Evolutionary conservation across 2,888 invertebrate genomes (phyloP), one percentile per base, ranked within the genome.

Genomic region (Meloe dianella): DNA sequence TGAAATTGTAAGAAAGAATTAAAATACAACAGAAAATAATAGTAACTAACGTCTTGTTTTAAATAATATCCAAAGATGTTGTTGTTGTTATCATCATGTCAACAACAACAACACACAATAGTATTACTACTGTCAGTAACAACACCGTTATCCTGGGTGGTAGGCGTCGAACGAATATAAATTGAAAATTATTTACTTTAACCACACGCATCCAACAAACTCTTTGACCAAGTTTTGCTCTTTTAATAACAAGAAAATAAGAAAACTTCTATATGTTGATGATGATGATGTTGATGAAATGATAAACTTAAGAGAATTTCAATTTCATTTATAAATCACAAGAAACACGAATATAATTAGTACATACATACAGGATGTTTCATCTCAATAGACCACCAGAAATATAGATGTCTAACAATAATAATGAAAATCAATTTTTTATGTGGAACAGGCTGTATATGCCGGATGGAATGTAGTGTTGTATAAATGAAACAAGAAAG

Each of bases 111-210:
- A 47, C 47, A n/a, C n/a, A n/a, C n/a, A n/a, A n/a, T n/a, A n/a
- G n/a, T n/a, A 47, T 47, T 47, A 20, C 20, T 47, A 17, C 47
- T 47, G 47, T 47, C 47, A 47, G 17, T 20, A n/a, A 20, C 47
- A 17, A 47, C 1, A 17, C 47, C 47, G 20, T 20, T 17, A 20
- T 47, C 20, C 4, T 22, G 60, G 47, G n/a, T n/a, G n/a, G n/a
- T n/a, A n/a, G 17, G 12, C 58, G 9, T 58, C n/a, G 14, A 58
- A 58, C 24, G 66, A 66, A 66, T 66, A 66, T 66, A 66, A 60
- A 66, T 66, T 66, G 63, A 63, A 66, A 66, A 66, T 66, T 66
- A 66, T 54, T 32, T 17, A 47, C 47, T 47, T 47, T 47, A 47
- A 38, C 38, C n/a, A 38, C n/a, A 38, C n/a, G n/a, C 14, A 38